Evolutionary conservation across 1,140 invertebrate species (phyloP).

Genomic region (Lineus longissimus): DNA sequence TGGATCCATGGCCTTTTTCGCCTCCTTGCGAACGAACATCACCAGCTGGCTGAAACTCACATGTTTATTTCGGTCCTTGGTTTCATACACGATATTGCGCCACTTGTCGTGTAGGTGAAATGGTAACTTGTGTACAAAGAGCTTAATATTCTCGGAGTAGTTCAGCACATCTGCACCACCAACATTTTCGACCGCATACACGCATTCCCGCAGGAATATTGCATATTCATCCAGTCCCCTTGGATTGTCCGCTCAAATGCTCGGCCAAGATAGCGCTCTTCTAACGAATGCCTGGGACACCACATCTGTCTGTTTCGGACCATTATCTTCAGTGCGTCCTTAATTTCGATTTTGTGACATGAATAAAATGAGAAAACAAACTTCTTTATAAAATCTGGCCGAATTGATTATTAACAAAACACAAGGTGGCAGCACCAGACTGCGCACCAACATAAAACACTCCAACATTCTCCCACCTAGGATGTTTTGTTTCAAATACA

Average conservation of each 20-base stretch:
- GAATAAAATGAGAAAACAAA: no score
- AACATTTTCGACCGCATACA: neutral
- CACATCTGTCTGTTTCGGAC: no score
- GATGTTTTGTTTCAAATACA: no score
- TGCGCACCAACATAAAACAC: no score
- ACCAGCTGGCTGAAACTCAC: neutral
- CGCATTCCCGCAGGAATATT: neutral
- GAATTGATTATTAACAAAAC: no score
- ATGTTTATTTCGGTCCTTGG: neutral
- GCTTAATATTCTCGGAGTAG: neutral
- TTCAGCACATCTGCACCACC: neutral
- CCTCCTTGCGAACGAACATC: neutral
- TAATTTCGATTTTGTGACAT: no score
- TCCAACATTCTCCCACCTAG: no score
- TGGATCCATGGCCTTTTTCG: neutral
- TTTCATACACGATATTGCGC: neutral
- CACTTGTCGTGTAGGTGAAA: conserved; percentile 2
- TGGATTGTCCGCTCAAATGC: neutral
- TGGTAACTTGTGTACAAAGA: neutral
- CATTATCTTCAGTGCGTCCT: no score
- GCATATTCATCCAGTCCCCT: neutral
- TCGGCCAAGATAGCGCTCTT: neutral
- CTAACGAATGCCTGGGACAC: neutral
- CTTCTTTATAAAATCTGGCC: no score
- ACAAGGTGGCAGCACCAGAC: no score